Conservation (phyloP, 2,113 vertebrate species). For the Heteronetta atricapilla region DNA sequence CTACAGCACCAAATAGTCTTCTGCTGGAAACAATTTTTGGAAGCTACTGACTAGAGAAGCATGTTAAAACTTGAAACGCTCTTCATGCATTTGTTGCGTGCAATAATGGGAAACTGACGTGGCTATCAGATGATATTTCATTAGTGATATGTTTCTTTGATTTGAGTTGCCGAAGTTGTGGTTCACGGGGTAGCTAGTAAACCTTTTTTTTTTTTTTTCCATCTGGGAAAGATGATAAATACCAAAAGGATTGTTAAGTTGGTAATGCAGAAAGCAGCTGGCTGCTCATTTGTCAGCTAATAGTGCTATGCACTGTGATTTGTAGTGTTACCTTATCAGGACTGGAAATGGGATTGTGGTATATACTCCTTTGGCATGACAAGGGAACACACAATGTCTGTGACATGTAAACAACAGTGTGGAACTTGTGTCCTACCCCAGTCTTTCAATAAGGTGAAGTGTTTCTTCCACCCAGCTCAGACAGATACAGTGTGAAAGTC, state of each 20-base stretch:
- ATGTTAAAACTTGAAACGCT: not conserved
- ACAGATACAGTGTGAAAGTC: not conserved
- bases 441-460: not conserved
- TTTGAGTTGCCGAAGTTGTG: not conserved
- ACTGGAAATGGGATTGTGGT: not conserved
- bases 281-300: not conserved
- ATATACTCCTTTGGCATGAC: not conserved
- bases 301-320: not conserved
- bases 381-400: not conserved
- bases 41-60: not conserved
- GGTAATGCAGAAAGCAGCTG: not conserved
- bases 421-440: not conserved
- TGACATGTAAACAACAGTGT: not conserved
- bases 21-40: not conserved
- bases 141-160: not conserved
- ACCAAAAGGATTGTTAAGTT: not conserved
- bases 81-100: not conserved
- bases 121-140: not conserved
- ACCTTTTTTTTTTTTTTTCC: not conserved
- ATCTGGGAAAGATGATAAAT: not conserved
- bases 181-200: not conserved
- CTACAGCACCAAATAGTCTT: not conserved
- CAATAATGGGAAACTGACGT: not conserved
- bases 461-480: not conserved
- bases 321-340: not conserved